Percentiles rank a stretch among this genome's conserved stretches.
phyloP scores from a whole-genome alignment of 2,113 vertebrate genomes.

The Prinia subflava region DNA sequence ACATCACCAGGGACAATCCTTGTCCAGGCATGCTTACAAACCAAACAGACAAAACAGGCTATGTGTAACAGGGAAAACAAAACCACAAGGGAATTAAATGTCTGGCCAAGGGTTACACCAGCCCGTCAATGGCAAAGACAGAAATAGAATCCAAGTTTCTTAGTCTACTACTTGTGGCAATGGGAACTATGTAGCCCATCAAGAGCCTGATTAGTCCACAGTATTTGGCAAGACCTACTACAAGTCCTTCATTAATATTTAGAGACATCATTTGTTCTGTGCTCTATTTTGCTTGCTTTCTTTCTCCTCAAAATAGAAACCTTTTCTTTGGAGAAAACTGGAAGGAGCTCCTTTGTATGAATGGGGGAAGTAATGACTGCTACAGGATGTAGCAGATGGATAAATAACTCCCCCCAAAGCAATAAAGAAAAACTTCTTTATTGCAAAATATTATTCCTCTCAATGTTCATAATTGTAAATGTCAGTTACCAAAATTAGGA shows the following conservation, averaged over 20 bases:
- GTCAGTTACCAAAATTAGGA: not conserved
- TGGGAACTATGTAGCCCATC: not conserved
- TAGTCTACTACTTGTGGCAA: not conserved
- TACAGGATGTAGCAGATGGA: not conserved
- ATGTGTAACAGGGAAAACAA: slow-evolving; percentile 9
- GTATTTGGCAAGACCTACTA: not conserved
- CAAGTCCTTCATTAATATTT: not conserved
- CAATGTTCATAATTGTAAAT: not conserved
- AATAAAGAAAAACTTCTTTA: not conserved
- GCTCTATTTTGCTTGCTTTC: not conserved
- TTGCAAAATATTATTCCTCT: not conserved
- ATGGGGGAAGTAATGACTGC: not conserved
- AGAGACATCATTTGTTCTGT: not conserved
- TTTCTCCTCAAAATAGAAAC: not conserved
- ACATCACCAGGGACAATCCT: not conserved
- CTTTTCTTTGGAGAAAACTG: not conserved
- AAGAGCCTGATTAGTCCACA: not conserved
- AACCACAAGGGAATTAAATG: slow-evolving; percentile 11
- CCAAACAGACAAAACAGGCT: slow-evolving; percentile 14
- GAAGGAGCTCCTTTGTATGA: not conserved
- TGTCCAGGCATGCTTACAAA: slow-evolving; percentile 21
- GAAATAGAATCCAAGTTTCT: slow-evolving; percentile 29
- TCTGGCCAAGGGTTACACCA: slow-evolving; percentile 3
- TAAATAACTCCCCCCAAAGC: not conserved
- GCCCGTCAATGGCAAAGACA: slow-evolving; percentile 13